Percentiles rank a stretch among this genome's conserved stretches.
phyloP scores from a whole-genome alignment of 2,113 vertebrate genomes.

The Calcarius ornatus region DNA sequence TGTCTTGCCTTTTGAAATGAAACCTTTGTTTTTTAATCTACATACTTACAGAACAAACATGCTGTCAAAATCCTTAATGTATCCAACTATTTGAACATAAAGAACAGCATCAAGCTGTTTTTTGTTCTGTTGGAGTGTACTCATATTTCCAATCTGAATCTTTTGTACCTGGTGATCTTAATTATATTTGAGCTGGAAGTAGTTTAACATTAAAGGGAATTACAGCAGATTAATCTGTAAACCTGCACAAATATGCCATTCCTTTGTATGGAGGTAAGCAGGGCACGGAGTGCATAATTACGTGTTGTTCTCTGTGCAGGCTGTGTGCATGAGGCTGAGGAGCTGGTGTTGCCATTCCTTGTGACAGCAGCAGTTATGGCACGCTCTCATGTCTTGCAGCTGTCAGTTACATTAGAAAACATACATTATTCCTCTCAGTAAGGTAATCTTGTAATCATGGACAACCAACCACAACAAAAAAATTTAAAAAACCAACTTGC shows the following conservation, averaged over 20 bases:
- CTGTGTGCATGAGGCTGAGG: not conserved
- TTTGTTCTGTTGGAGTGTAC: not conserved
- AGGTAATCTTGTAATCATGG: not conserved
- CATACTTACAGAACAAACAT: conserved; percentile 7
- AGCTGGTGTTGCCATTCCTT: not conserved
- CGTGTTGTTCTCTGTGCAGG: not conserved
- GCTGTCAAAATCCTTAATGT: conserved; percentile 13
- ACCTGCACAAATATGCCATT: conserved; percentile 52
- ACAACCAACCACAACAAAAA: not conserved
- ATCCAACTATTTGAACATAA: conserved; percentile 31
- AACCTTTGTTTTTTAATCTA: not conserved
- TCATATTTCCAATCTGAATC: conserved; percentile 15
- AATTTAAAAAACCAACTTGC: not conserved
- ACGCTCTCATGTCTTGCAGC: not conserved
- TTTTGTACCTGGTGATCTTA: conserved; percentile 41
- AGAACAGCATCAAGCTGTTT: conserved; percentile 21
- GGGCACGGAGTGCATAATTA: conserved; percentile 9
- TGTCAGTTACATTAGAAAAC: not conserved
- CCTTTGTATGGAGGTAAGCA: conserved; percentile 17
- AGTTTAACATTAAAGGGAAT: conserved; percentile 48
- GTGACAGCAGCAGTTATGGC: not conserved
- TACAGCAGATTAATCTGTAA: conserved; percentile 55
- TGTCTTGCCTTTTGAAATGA: conserved; percentile 26
- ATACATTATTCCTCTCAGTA: not conserved
- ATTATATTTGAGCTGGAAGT: conserved; percentile 49